These are phyloP conservation scores for Centruroides vittatus DNA, from an alignment of 1,140 invertebrate genomes.

Conservation along the genomic window DNA sequence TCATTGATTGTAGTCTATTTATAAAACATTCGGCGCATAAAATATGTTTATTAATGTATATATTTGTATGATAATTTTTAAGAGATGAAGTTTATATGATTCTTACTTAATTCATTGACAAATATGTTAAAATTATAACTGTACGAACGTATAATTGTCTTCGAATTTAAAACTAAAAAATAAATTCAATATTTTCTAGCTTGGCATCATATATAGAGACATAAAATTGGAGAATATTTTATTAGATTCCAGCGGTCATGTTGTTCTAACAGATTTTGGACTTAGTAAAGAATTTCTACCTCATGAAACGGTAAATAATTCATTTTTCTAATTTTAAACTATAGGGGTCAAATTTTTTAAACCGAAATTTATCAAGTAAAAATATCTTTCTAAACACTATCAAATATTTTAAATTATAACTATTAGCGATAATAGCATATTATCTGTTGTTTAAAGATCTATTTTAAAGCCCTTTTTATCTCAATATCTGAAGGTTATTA, in stretches of 20 bases:
- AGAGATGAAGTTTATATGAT: too few species aligned
- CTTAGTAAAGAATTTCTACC: slow-evolving; percentile 74
- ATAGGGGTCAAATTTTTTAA: not conserved
- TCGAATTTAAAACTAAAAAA: not conserved
- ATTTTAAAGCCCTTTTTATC: too few species aligned
- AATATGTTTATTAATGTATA: too few species aligned
- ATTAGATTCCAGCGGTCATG: slow-evolving; percentile 62
- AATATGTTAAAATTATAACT: not conserved
- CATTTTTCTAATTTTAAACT: not conserved
- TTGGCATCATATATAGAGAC: slow-evolving; percentile 90
- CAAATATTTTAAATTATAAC: too few species aligned
- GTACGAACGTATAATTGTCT: not conserved
- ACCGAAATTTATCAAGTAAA: too few species aligned
- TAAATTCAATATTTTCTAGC: slow-evolving; percentile 33
- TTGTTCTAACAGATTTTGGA: slow-evolving; percentile 82
- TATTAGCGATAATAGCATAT: too few species aligned
- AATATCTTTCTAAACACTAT: too few species aligned
- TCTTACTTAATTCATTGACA: not conserved
- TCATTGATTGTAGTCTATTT: too few species aligned
- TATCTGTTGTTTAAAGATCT: too few species aligned
- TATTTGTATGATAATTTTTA: too few species aligned
- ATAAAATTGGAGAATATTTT: slow-evolving; percentile 90
- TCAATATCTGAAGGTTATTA: too few species aligned
- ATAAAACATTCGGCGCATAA: too few species aligned
- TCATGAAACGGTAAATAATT: slow-evolving; percentile 38